Evolutionary conservation across 2,113 vertebrate species (phyloP).

Genomic region (Apodemus speciosus): DNA sequence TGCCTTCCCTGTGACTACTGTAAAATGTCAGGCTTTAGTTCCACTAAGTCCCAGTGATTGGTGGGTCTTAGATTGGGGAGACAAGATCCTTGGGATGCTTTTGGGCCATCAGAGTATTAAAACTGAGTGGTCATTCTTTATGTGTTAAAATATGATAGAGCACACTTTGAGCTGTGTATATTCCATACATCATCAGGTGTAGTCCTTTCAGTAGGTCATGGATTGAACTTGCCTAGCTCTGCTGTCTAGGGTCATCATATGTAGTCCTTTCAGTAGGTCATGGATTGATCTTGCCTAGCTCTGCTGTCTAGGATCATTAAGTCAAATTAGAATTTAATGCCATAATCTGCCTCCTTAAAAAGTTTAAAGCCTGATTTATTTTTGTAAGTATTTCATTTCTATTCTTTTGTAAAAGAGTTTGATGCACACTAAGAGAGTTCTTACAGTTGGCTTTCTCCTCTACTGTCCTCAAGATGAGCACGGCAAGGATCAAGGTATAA

Average conservation of each 20-base stretch:
- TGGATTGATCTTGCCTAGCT: neutral
- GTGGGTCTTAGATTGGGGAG: slow-evolving; percentile 71
- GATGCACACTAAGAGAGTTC: slow-evolving; percentile 50
- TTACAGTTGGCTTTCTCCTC: slow-evolving; percentile 49
- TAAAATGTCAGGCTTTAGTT: slow-evolving; percentile 69
- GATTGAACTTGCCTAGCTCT: neutral
- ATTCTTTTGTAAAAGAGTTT: slow-evolving; percentile 18
- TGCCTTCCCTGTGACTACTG: slow-evolving; percentile 75
- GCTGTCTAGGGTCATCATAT: slow-evolving; percentile 47
- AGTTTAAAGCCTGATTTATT: slow-evolving; percentile 54
- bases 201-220: slow-evolving; percentile 54
- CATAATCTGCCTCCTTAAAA: slow-evolving; percentile 18
- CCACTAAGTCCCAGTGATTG: slow-evolving; percentile 69
- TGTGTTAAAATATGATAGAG: slow-evolving; percentile 59
- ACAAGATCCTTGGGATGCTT: slow-evolving; percentile 27
- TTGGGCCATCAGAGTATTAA: slow-evolving; percentile 70
- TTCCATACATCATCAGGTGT: slow-evolving; percentile 17
- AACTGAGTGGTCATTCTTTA: slow-evolving; percentile 41
- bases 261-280: slow-evolving; percentile 57
- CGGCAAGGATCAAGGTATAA: slow-evolving; percentile 98
- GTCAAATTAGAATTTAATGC: slow-evolving; percentile 41
- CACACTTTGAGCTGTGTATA: neutral
- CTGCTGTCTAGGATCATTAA: slow-evolving; percentile 53
- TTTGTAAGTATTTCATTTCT: slow-evolving; percentile 13
- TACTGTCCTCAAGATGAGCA: slow-evolving; percentile 90